Evolutionary conservation across 2,113 vertebrate species (phyloP).

Genomic region (Ramphastos sulfuratus): DNA sequence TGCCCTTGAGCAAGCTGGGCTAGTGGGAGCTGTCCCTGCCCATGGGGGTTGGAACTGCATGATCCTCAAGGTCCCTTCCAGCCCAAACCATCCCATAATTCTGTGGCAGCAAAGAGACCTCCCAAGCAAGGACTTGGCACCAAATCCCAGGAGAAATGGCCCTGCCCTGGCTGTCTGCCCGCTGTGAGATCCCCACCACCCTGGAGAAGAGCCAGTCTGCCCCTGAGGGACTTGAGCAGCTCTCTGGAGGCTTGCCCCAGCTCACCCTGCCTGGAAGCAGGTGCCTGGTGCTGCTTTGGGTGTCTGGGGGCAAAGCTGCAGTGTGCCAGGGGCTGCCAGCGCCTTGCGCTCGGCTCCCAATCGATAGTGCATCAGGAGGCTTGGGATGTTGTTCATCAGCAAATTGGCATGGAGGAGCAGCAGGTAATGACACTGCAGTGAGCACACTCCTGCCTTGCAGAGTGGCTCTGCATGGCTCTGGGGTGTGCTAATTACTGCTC

Average conservation of each 20-base stretch:
- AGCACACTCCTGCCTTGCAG: neutral
- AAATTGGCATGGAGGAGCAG: slow-evolving; percentile 18
- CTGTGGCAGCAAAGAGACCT: too few species aligned
- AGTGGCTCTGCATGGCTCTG: neutral
- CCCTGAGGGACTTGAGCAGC: neutral
- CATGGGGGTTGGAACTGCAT: too few species aligned
- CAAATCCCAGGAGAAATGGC: accelerated
- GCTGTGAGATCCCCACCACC: too few species aligned
- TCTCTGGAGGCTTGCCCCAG: neutral
- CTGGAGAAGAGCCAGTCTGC: too few species aligned
- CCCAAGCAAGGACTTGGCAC: neutral
- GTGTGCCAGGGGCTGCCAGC: slow-evolving; percentile 35
- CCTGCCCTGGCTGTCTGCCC: neutral
- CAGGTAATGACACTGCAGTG: neutral
- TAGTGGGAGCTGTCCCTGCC: too few species aligned
- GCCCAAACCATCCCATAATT: too few species aligned
- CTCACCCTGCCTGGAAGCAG: neutral
- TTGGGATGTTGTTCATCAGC: slow-evolving; percentile 67
- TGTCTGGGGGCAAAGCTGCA: neutral
- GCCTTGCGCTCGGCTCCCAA: slow-evolving; percentile 43
- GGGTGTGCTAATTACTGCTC: neutral
- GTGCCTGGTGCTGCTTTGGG: neutral
- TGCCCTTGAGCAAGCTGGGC: too few species aligned
- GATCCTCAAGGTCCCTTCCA: too few species aligned
- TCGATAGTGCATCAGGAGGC: slow-evolving; percentile 64